Evolutionary conservation across 2,888 invertebrate species (phyloP), one percentile per base, ranked within the genome.

Genomic region (Prosapia bicincta): DNA sequence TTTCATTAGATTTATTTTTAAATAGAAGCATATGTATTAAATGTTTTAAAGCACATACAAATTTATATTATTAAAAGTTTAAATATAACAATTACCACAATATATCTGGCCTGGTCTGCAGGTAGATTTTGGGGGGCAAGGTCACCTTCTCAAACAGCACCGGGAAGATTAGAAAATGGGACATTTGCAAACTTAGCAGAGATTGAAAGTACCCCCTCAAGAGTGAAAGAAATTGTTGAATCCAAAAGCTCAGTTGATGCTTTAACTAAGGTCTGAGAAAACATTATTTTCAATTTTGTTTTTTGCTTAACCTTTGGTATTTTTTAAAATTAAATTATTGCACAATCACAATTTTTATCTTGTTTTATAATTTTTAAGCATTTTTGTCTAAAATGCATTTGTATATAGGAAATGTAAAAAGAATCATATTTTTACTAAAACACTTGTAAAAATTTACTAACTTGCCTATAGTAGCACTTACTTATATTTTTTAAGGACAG

Each of bases 71-170:
- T n/a, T n/a, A n/a, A n/a, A n/a, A n/a, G n/a, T n/a, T n/a, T n/a
- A n/a, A n/a, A n/a, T n/a, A n/a, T n/a, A n/a, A n/a, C n/a, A n/a
- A n/a, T n/a, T n/a, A n/a, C n/a, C n/a, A n/a, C n/a, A n/a, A n/a
- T 72, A 76, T 71, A 70, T 28, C 26, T 68, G 32, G 20, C 66
- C 28, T 69, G 65, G 13, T 65, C 24, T 28, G 30, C 69, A 74
- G 74, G 69, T 30, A 28, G 65, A 54, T 54, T 69, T 24, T 69
- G 72, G 67, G 78, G 76, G n/a, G 71, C 72, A 30, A 66, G 74
- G 7, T 70, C 76, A 69, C 78, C 79, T 9, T 81, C 80, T 28
- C 84, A 85, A 83, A 87, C 86, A 71, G 86, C 86, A 32, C 86
- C 86, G 20, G 86, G 83, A 69, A 83, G 86, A 75, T 82, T 86